Base-by-base conservation (phyloP, 2,797 vertebrate genomes). In the Acropternis orthonyx region DNA sequence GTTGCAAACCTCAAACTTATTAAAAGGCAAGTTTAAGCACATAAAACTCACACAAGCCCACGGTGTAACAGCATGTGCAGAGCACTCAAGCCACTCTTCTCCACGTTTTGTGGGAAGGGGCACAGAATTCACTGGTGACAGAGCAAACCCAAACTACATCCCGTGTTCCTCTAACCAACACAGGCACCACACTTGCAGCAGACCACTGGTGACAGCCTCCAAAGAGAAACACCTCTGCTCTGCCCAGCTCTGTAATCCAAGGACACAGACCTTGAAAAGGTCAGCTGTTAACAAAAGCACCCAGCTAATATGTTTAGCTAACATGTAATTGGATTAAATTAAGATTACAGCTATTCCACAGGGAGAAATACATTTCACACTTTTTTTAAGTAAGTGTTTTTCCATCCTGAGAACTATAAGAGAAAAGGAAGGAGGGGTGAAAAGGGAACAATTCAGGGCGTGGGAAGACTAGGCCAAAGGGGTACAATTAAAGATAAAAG, bases 401-500 rank as follows among this genome's bases (percentile, higher is more conserved):
- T 93, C 61, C 80, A 93, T 49, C 44, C 66, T 65, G 58, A 94
- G 89, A 91, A 76, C 79, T 71, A 1, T 34, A 67, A 59, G 27
- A 86, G 56, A 46, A 88, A 75, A 92, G 87, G 91, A 95, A 86
- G 71, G 76, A 94, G 74, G 69, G 55, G 49, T 73, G 41, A 93
- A 92, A 81, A 92, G 52, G 36, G 54, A 94, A 95, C 82, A 92
- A 82, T 89, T 92, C 80, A 92, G 77, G 77, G 96, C 19, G 61
- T 94, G 93, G 88, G 91, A 95, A 96, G 80, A 96, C 88, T 95
- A 92, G 85, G 91, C 56, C 80, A 95, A 94, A 95, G 94, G 90
- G 63, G 63, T 95, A 90, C 92, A 88, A 95, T 93, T 96, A 95
- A 95, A 94, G 93, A 95, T 95, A 94, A 96, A 96, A 95, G 91